Conservation (phyloP, 2,797 vertebrate species). For the Sebastes steindachneri region DNA sequence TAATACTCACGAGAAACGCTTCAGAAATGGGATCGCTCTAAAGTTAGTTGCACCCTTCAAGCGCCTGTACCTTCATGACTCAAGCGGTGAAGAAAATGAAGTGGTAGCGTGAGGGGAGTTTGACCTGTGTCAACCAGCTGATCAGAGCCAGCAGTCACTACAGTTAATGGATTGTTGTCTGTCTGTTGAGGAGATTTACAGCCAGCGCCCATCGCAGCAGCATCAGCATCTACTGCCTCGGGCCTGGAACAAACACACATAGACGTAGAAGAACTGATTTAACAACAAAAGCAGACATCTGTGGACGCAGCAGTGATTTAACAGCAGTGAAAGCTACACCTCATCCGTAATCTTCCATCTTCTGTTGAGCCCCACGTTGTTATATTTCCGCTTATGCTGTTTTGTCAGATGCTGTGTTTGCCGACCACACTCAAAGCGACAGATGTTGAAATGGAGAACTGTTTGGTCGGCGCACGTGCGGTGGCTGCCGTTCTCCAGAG, state of each 20-base stretch:
- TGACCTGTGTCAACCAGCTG: slow-evolving; percentile 16
- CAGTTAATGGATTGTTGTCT: slow-evolving; percentile 54
- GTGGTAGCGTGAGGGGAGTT: neutral
- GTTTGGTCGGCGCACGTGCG: neutral
- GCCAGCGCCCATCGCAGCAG: slow-evolving; percentile 12
- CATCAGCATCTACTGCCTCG: slow-evolving; percentile 23
- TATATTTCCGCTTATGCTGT: neutral
- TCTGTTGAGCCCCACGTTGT: slow-evolving; percentile 1
- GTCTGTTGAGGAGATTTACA: slow-evolving; percentile 47
- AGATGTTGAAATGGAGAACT: slow-evolving; percentile 26
- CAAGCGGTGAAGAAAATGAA: slow-evolving; percentile 9
- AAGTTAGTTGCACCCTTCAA: neutral
- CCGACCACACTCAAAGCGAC: slow-evolving; percentile 9
- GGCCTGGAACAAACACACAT: neutral
- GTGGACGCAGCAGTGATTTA: slow-evolving; percentile 23
- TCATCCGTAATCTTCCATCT: slow-evolving; percentile 10
- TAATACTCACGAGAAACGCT: neutral
- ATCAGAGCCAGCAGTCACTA: slow-evolving; percentile 26
- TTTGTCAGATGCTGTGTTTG: slow-evolving; percentile 7
- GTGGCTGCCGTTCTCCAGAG: slow-evolving; percentile 1
- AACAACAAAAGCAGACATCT: slow-evolving; percentile 31
- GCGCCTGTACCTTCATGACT: neutral
- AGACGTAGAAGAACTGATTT: slow-evolving; percentile 4
- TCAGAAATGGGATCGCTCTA: neutral
- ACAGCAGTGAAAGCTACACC: neutral